A percentile compares a stretch with the other conserved stretches of the same genome.
These are phyloP conservation scores for Heteromurus nitidus DNA, from an alignment of 2,888 invertebrate species.

Conservation along the genomic window DNA sequence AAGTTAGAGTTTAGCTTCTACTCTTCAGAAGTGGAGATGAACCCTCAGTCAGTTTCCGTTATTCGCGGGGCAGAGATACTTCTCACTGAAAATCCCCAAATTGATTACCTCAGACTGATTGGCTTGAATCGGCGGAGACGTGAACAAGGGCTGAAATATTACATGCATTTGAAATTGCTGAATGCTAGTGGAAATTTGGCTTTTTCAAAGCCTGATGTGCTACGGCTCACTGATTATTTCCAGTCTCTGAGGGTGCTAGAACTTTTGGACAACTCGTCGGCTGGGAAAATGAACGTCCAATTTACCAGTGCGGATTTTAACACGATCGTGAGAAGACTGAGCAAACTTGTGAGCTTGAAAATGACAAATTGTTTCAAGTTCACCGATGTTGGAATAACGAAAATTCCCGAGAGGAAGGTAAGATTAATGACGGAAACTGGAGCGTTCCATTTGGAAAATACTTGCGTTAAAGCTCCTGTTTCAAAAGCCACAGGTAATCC, in stretches of 20 bases:
- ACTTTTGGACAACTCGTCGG: slow-evolving; percentile 28
- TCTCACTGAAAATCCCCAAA: background rate
- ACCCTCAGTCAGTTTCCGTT: slow-evolving; percentile 3
- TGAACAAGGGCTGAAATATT: background rate
- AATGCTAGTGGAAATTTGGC: slow-evolving; percentile 26
- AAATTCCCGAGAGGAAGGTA: slow-evolving; percentile 14
- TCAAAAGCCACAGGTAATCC: too few relatives aligned
- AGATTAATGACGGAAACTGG: slow-evolving; percentile 22
- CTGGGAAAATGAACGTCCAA: slow-evolving; percentile 20
- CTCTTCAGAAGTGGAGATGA: background rate
- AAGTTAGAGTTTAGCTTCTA: slow-evolving; percentile 50
- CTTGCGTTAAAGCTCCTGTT: background rate
- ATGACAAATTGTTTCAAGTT: slow-evolving; percentile 37
- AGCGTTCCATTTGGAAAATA: slow-evolving; percentile 6
- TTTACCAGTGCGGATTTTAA: slow-evolving; percentile 50
- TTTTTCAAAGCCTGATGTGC: slow-evolving; percentile 37
- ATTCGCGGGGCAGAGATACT: slow-evolving; percentile 33
- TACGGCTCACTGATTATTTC: background rate
- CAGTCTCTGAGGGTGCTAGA: slow-evolving; percentile 28
- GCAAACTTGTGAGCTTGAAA: slow-evolving; percentile 38
- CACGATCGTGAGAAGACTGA: slow-evolving; percentile 12
- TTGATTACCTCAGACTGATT: slow-evolving; percentile 2
- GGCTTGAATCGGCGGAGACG: slow-evolving; percentile 1
- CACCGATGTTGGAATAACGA: slow-evolving; percentile 28
- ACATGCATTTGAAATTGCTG: slow-evolving; percentile 27